Base-by-base conservation (phyloP, 1,140 invertebrate genomes). In the Rhizoglyphus robini region DNA sequence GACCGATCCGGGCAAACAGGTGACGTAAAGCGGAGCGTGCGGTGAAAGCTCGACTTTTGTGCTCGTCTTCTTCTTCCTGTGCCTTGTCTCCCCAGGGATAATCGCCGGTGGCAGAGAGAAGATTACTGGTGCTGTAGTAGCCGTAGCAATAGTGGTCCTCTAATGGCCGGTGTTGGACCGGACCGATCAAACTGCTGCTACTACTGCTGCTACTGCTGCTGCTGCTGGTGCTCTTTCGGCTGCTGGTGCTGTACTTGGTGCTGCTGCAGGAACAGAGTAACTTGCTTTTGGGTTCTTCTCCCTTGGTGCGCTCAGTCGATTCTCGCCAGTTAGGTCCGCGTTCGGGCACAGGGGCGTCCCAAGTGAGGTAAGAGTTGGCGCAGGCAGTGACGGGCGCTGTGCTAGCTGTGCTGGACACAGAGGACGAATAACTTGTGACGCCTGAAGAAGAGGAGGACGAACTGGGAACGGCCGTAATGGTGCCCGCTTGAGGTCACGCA, bases 241-340 rank as follows among this genome's bases (percentile, higher is more conserved):
- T 54, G 51, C 51, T 54, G 51, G 8, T 60, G 29, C 58, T 60
- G 25, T 23, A 29, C 11, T 41, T 3, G 27, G 15, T 60, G 29
- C 58, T 60, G 1, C 3, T 29, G 29, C 27, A 60, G 8, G 15
- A 34, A 32, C 58, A 3, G 58, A 27, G 11, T n/a, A 20, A 20
- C 38, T 46, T 60, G 32, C 32, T 29, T 11, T 29, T 32, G 58
- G 25, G n/a, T n/a, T n/a, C n/a, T n/a, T n/a, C n/a, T 46, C 41
- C 20, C 51, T 20, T 54, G 51, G 20, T 54, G 51, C 20, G 15
- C 8, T n/a, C n/a, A 54, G 8, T 32, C 15, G 51, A 25, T 23
- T 54, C 51, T 25, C 23, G 51, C 51, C 51, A 54, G 51, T 54
- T 54, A 54, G 51, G 51, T 8, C 51, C 51, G 51, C 51, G 51